Evolutionary conservation across 2,888 invertebrate species (phyloP).

Genomic region (Pomacea canaliculata): DNA sequence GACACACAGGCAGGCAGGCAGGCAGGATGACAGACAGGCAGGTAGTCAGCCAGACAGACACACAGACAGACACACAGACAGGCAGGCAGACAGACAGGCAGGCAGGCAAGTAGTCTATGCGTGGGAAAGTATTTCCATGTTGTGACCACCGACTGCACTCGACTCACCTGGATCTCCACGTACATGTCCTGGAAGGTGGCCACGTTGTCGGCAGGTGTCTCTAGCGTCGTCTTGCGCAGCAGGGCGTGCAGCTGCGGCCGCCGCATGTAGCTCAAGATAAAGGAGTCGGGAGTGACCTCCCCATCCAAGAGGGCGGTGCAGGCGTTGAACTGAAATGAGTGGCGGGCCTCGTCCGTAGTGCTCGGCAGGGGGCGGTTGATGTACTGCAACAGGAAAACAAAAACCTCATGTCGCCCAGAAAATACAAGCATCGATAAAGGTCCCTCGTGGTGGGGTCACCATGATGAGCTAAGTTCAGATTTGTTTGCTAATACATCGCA

Average conservation of each 20-base stretch:
- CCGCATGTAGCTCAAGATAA: conserved; percentile 29
- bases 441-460: no score
- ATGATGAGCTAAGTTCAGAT: no score
- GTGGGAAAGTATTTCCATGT: no score
- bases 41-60: no score
- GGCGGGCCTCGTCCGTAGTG: conserved; percentile 51
- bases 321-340: conserved; percentile 56
- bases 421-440: no score
- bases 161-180: conserved; percentile 40
- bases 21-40: no score
- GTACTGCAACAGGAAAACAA: conserved; percentile 33
- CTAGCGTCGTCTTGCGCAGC: conserved; percentile 40
- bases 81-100: background rate
- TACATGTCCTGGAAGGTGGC: conserved; percentile 55
- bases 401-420: no score
- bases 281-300: conserved; percentile 42
- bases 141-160: no score
- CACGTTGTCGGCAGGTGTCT: conserved; percentile 41
- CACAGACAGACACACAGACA: no score
- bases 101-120: background rate
- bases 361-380: conserved; percentile 52
- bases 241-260: conserved; percentile 37
- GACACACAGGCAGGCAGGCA: no score
- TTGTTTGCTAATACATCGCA: no score
- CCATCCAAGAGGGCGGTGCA: conserved; percentile 53